Base-by-base conservation (phyloP, 2,888 invertebrate species). In the Ophion ellenae region DNA sequence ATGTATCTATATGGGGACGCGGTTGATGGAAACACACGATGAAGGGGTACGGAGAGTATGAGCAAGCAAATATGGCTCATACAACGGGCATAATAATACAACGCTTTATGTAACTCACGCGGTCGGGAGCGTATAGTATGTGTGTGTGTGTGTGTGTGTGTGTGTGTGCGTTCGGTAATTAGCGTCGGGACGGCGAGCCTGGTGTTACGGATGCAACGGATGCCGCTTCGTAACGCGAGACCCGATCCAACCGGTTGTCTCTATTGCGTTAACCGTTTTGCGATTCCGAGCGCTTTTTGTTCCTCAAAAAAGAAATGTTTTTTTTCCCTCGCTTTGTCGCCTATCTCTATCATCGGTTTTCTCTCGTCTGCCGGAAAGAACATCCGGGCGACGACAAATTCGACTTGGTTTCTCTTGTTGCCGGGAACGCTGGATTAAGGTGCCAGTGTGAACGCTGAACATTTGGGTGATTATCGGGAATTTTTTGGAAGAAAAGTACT, bases 51-150 rank as follows among this genome's bases (percentile, higher is more conserved):
- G 53, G 47, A 45, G 36, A 67, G 61, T 70, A 81, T 20, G 69
- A 78, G 74, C 69, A 75, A 66, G 79, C 79, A 63, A 74, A 83
- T 85, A 80, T 73, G 76, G 80, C 66, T 76, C 82, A 86, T 66
- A 75, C 80, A 76, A 81, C 81, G 67, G 83, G 84, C 83, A 87
- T 86, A 86, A 47, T 47, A 47, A 87, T 87, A 86, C 86, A 82
- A 53, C 81, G 78, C 84, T 87, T 87, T 88, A 87, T 86, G 85
- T 88, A 88, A 87, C 87, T 76, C 77, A 77, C 83, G 84, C 76
- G 77, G 66, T 24, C 66, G 59, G 11, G 59, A 77, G 76, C 32
- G 66, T 74, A 40, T 40, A 40, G 9, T 40, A 47, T 47, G 32
- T 47, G n/a, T n/a, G n/a, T n/a, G n/a, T n/a, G 11, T 11, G 3